phyloP scores from a whole-genome alignment of 2,113 vertebrate species.

The Odocoileus virginianus region DNA sequence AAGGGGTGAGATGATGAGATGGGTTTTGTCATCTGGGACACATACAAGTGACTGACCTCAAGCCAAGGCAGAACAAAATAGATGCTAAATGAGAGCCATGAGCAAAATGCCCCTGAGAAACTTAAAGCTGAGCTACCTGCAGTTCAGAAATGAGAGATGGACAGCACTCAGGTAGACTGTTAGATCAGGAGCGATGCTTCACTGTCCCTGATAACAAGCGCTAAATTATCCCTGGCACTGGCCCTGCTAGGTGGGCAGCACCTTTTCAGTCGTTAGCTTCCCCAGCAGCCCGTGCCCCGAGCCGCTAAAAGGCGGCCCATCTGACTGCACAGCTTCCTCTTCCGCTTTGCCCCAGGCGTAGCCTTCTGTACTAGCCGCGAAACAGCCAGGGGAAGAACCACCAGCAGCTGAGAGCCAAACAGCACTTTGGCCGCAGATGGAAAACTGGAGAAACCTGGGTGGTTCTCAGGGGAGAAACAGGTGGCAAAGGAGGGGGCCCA shows the following conservation, averaged over 20 bases:
- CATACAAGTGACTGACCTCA: not conserved
- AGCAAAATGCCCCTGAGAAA: not conserved
- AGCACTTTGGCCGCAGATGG: not conserved
- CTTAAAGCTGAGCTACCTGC: not conserved
- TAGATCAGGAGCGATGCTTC: not conserved
- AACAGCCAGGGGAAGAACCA: not conserved
- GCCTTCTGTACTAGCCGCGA: not conserved
- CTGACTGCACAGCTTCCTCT: not conserved
- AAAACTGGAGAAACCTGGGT: not conserved
- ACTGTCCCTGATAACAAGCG: not conserved
- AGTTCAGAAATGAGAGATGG: not conserved
- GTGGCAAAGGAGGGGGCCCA: not conserved
- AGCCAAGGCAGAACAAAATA: not conserved
- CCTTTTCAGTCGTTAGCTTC: not conserved
- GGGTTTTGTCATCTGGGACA: not conserved
- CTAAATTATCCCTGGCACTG: not conserved
- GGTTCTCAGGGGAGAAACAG: not conserved
- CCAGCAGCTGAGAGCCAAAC: not conserved
- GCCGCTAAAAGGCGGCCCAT: not conserved
- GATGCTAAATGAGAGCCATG: not conserved
- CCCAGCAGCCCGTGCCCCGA: rapidly evolving
- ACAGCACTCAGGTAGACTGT: not conserved
- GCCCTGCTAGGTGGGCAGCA: not conserved
- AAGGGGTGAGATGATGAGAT: not conserved
- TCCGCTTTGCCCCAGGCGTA: not conserved